Evolutionary conservation across 2,113 vertebrate genomes (phyloP).

Genomic region (Condylura cristata): DNA sequence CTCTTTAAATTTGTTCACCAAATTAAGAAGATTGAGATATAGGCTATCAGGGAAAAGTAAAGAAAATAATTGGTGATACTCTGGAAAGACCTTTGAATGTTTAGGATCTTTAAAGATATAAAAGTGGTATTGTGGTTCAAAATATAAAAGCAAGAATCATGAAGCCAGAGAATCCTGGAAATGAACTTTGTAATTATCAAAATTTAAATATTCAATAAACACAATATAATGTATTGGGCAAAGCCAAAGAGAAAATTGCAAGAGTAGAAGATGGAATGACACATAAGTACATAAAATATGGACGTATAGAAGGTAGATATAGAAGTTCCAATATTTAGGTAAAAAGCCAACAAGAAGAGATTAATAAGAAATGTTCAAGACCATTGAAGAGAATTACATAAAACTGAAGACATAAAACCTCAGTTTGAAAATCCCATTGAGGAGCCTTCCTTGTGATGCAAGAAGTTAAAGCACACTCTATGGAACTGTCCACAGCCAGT

Average conservation of each 20-base stretch:
- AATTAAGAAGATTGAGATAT: neutral
- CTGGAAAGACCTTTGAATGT: neutral
- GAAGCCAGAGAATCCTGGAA: neutral
- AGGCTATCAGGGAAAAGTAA: neutral
- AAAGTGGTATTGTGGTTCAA: neutral
- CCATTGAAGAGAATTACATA: neutral
- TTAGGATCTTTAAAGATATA: neutral
- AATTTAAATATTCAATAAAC: conserved; percentile 32
- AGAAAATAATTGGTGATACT: neutral
- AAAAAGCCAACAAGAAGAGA: neutral
- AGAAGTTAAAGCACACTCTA: too few species aligned
- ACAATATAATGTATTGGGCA: neutral
- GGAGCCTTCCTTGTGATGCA: too few species aligned
- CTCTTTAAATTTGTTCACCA: neutral
- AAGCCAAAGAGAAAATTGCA: conserved; percentile 12
- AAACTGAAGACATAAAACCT: neutral
- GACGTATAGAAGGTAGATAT: neutral
- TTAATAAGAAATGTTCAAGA: neutral
- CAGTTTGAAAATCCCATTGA: neutral
- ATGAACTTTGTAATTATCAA: neutral
- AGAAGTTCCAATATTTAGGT: neutral
- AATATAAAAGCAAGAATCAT: conserved; percentile 23
- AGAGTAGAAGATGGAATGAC: neutral
- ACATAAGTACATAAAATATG: neutral
- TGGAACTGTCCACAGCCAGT: too few species aligned